These are phyloP conservation scores for Melinopterus prodromus DNA, from an alignment of 2,888 invertebrate species.

Conservation along the genomic window DNA sequence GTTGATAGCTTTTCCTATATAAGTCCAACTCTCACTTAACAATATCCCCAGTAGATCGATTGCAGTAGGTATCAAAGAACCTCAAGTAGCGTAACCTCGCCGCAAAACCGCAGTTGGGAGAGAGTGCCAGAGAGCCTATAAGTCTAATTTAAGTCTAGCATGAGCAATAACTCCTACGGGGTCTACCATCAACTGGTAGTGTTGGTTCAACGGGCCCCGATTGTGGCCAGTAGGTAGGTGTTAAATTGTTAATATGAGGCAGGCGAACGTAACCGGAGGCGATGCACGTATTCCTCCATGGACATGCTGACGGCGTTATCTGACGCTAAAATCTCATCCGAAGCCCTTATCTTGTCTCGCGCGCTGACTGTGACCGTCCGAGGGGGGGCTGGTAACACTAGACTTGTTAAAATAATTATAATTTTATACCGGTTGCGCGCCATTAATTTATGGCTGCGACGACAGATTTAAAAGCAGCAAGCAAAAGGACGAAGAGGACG, in stretches of 20 bases:
- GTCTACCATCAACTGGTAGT: not conserved
- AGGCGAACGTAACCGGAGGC: conserved; percentile 41
- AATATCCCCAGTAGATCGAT: too few relatives aligned
- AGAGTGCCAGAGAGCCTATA: not conserved
- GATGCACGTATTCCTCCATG: conserved; percentile 31
- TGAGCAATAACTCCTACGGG: not conserved
- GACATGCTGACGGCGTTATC: conserved; percentile 26
- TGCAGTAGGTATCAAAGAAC: too few relatives aligned
- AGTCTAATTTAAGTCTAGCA: not conserved
- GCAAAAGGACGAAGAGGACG: conserved; percentile 4
- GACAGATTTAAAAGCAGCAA: not conserved
- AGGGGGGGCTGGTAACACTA: conserved; percentile 39
- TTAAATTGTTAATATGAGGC: conserved; percentile 45
- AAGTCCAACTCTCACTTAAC: too few relatives aligned
- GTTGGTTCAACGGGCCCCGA: not conserved
- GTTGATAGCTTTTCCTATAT: too few relatives aligned
- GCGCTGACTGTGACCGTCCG: conserved; percentile 27
- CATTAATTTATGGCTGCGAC: conserved; percentile 22
- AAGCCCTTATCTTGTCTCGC: conserved; percentile 30
- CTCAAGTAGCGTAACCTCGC: too few relatives aligned
- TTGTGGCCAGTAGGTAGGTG: conserved; percentile 40
- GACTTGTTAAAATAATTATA: conserved; percentile 42
- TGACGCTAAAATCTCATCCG: conserved; percentile 26
- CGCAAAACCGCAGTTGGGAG: not conserved
- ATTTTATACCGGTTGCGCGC: conserved; percentile 33